Base-by-base conservation (phyloP, 2,888 invertebrate species). In the Teleogryllus oceanicus region DNA sequence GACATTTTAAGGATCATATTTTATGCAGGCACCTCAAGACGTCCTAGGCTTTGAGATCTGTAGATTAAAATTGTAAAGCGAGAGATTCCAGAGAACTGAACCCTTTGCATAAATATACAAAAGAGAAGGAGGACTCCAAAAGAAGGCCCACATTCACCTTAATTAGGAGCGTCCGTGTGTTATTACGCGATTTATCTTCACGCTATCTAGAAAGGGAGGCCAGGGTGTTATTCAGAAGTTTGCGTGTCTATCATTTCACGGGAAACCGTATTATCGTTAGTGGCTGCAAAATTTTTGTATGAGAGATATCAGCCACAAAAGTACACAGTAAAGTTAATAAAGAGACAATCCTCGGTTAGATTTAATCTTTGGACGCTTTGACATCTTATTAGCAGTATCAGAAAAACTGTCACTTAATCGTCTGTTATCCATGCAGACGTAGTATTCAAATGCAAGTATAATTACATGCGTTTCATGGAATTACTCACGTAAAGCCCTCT, bases 91-190 rank as follows among this genome's bases (percentile, higher is more conserved):
- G 62, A 62, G 62, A 62, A 62, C 16, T 62, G 62, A n/a, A n/a
- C 62, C n/a, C 62, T 62, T 62, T 18, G 13, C n/a, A 62, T n/a
- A 62, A 62, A 62, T 13, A 62, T 62, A 62, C 62, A 62, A n/a
- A n/a, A 18, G 62, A 10, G 62, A 62, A n/a, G 13, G 13, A n/a
- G 62, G 62, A 62, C 62, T 13, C 62, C 13, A 62, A 18, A 62
- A 62, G 62, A 62, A 62, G 37, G n/a, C 62, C n/a, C n/a, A 62
- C 62, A n/a, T 62, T 62, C 62, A n/a, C 62, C n/a, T 62, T 62
- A 62, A 62, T 62, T 62, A 62, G 62, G 62, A 62, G 37, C 62
- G n/a, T 62, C 13, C 13, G 13, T 62, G 62, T 62, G 62, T 62
- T 62, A n/a, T 62, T 62, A 18, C 1, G 16, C 10, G 24, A 18